Base-by-base conservation (phyloP, 2,888 invertebrate genomes). In the Keiferia lycopersicella region DNA sequence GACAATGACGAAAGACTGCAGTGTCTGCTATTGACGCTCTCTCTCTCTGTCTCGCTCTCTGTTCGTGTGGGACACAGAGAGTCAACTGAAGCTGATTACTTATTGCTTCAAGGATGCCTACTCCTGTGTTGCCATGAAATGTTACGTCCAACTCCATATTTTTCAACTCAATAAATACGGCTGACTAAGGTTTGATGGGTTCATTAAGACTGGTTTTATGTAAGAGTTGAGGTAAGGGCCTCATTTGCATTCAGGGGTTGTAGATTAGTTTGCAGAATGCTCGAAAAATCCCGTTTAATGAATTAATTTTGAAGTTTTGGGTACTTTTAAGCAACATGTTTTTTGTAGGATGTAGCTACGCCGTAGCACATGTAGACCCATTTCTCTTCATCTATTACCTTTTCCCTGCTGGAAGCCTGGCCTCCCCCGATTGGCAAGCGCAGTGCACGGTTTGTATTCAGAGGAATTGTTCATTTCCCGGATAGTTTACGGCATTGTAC, bases 111-210 rank as follows among this genome's bases (percentile, higher is more conserved):
- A 95, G 78, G 97, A 98, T 83, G 96, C 98, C 30, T 98, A 98
- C 83, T 97, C 97, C 39, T 97, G 97, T 78, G 97, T 97, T 2
- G 98, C 97, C 2, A 98, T 98, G 97, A 98, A 98, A 74, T 95
- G 95, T 76, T 98, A 98, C 79, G 97, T 98, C 11, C 98, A 97
- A 82, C 86, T 98, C 65, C 92, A 98, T 61, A 98, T 98, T 81
- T 89, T 98, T 67, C 97, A 97, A 79, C 96, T 98, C 0, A 98
- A 98, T 78, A 95, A 96, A 67, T 94, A 95, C 69, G 96, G 96
- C 65, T 94, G 95, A 38, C 92, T 98, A 63, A 93, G 97, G 10
- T 34, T 8, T 8, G 10, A 34, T 34, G 34, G 34, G 34, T 8
- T 34, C 6, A 34, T 2, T 26, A 34, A 34, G 34, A 10, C 34